A percentile compares a stretch with the other conserved stretches of the same genome.
phyloP scores from a whole-genome alignment of 2,888 invertebrate species.

The Lepidochitona cinerea region DNA sequence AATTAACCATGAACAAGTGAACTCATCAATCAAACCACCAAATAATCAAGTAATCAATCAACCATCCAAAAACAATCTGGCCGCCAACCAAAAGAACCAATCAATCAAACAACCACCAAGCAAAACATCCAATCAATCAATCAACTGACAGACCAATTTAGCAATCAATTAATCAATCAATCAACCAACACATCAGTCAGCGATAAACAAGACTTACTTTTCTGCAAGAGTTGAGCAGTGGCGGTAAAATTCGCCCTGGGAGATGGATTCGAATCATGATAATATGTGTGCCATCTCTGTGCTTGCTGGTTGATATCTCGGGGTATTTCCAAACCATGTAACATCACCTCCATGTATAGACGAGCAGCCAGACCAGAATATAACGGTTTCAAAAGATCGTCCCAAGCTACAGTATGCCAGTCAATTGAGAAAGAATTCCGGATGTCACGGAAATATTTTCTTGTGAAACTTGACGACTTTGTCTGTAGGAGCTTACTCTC shows the following conservation, averaged over 20 bases:
- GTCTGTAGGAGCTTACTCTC: slow-evolving; percentile 13
- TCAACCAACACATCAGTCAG: too few species aligned
- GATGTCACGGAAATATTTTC: slow-evolving; percentile 19
- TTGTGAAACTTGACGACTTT: slow-evolving; percentile 10
- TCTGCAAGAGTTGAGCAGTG: background rate
- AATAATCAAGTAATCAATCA: too few species aligned
- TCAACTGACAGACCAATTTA: too few species aligned
- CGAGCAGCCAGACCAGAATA: slow-evolving; percentile 54
- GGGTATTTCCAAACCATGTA: background rate
- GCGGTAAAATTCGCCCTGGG: background rate
- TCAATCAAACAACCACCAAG: too few species aligned
- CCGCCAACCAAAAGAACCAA: too few species aligned
- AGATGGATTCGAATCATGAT: background rate
- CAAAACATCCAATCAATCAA: too few species aligned
- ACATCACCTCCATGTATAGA: slow-evolving; percentile 22
- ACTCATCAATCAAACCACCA: too few species aligned
- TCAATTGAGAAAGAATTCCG: slow-evolving; percentile 37
- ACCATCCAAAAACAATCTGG: too few species aligned
- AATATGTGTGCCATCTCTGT: background rate
- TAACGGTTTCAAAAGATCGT: slow-evolving; percentile 48
- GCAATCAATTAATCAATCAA: too few species aligned
- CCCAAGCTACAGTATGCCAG: slow-evolving; percentile 49
- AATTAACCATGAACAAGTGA: background rate
- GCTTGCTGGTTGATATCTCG: background rate
- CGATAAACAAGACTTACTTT: background rate